A percentile compares a stretch with the other conserved stretches of the same genome.
Evolutionary conservation across 2,797 vertebrate genomes (phyloP).

Genomic region (Kryptolebias ocellatus): DNA sequence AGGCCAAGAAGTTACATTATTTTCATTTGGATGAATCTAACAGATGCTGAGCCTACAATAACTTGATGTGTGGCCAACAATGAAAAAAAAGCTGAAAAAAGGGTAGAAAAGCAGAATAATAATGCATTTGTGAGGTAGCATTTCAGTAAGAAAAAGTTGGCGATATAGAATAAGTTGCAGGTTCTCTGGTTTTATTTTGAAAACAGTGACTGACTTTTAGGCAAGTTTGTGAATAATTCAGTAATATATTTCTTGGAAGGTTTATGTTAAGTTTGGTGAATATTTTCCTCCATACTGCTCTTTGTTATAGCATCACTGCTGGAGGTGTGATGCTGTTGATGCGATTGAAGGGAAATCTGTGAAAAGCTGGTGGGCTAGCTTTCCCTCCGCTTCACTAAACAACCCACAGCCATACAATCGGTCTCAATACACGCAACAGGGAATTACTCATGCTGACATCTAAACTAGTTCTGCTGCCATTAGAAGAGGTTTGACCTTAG

Average conservation of each 20-base stretch:
- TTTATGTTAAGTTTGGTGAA: not conserved
- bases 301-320: slow-evolving; percentile 24
- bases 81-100: slow-evolving; percentile 5
- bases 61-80: slow-evolving; percentile 15
- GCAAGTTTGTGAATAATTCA: slow-evolving; percentile 24
- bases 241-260: slow-evolving; percentile 30
- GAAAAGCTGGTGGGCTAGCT: slow-evolving; percentile 53
- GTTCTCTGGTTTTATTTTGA: not conserved
- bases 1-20: slow-evolving; percentile 21
- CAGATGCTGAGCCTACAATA: not conserved
- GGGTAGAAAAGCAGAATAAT: not conserved
- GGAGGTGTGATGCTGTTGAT: slow-evolving; percentile 56
- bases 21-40: slow-evolving; percentile 15
- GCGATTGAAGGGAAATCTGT: slow-evolving; percentile 57
- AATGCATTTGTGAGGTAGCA: not conserved
- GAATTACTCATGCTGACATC: slow-evolving; percentile 49
- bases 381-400: slow-evolving; percentile 29
- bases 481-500: slow-evolving; percentile 55
- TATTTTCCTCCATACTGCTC: slow-evolving; percentile 7
- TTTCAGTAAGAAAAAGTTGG: too few relatives aligned
- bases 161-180: not conserved
- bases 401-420: slow-evolving; percentile 1
- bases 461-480: slow-evolving; percentile 61
- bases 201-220: not conserved
- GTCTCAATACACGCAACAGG: slow-evolving; percentile 36